Base-by-base conservation (phyloP, 2,113 vertebrate species). In the Thermophis baileyi region DNA sequence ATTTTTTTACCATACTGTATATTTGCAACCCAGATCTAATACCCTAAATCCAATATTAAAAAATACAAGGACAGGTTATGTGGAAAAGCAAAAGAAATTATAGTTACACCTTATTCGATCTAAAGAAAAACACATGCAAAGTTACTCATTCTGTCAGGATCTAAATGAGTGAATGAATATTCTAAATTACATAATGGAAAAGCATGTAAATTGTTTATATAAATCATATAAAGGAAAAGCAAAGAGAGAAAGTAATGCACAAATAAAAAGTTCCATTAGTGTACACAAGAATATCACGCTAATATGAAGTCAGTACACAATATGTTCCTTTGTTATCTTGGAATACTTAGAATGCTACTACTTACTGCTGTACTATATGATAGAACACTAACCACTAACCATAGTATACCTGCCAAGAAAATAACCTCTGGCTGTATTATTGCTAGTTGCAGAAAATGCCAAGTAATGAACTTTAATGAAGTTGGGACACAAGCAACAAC, bases 161-260 rank as follows among this genome's bases (percentile, higher is more conserved):
- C 22, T 51, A 49, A 91, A 54, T 20, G 50, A 53, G 10, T 54
- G 94, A 96, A 87, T 53, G 93, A 89, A 47, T 47, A 93, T 57
- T 40, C 88, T 93, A 91, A 94, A 94, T 95, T 69, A 53, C 30
- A 18, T 51, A 94, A 94, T 89, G 87, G 94, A 94, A 89, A 63
- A 86, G 46, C 30, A n/a, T 69, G 14, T 69, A n/a, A 16, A 69
- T 69, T 69, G 25, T 69, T 69, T n/a, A n/a, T 69, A 69, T 69
- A 69, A 69, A 69, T n/a, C 22, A 9, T 69, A n/a, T n/a, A 69
- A n/a, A 69, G 87, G 92, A 91, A 55, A 92, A 30, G 44, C 47
- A 94, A 94, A 93, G 90, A 96, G 90, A 35, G 90, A 63, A 95
- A 97, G 94, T 85, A 95, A 91, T 91, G 55, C 92, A 49, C 18